Base-by-base conservation (phyloP, 92 coral and sea anemone species). In the Plumapathes pennacea region DNA sequence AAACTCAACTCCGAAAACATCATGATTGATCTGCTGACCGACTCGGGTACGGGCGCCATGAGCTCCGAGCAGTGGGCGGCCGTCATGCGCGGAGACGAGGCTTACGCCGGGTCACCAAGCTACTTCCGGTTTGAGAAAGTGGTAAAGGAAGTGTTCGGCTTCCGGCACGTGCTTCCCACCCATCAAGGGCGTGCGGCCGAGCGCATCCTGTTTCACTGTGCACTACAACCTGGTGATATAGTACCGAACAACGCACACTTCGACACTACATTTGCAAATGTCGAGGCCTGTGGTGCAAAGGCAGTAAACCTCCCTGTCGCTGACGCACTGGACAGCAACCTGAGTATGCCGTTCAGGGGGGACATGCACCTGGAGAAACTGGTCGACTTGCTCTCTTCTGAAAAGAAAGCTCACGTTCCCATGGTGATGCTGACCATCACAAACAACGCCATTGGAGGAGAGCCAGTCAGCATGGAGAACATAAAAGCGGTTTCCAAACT, bases 141-240 rank as follows among this genome's bases (percentile, higher is more conserved):
- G 0, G 80, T 62, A 14, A 72, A 72, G 23, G 80, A 62, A 2
- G 42, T 72, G 23, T 62, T 38, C 15, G 80, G 74, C 38, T 72
- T 47, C 72, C 62, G 72, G 20, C 74, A 72, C 54, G 62, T 72
- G 52, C 30, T 72, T n/a, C 80, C 79, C 31, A 63, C 80, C 23
- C 80, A 72, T 31, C 80, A 72, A 40, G 80, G 80, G 20, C 80
- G 80, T 21, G 80, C 80, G 10, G 80, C 80, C 4, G 80, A 72
- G 57, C 52, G 80, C 19, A 72, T 72, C 24, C 33, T 72, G 24
- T 63, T 72, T 23, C 62, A 62, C 15, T 62, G 62, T 14, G 25
- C 27, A 17, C 24, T 62, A 1, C 7, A 9, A 0, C 34, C 23
- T 0, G 80, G 74, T 3, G 74, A 72, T 15, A 4, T 72, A 12